Percentiles rank a stretch among this genome's conserved stretches.
phyloP scores from a whole-genome alignment of 2,888 invertebrate genomes.

The Andrena minutula region DNA sequence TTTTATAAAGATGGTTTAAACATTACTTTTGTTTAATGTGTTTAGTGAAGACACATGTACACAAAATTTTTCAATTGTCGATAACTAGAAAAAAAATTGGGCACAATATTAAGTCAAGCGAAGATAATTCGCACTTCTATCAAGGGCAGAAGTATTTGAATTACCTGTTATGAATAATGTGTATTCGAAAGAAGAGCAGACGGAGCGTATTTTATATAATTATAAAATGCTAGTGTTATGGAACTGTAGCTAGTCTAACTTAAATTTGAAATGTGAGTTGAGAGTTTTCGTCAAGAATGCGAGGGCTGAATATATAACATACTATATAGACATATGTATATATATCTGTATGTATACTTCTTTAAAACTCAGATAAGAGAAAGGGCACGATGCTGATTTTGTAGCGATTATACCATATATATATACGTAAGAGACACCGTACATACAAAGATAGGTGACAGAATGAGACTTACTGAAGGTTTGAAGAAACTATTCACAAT shows the following conservation, averaged over 20 bases:
- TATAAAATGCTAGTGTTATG: constrained; percentile 54
- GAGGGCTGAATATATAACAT: constrained; percentile 51
- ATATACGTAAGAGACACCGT: constrained; percentile 61
- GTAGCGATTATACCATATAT: constrained; percentile 60
- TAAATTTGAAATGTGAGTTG: constrained; percentile 63
- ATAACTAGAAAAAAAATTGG: constrained; percentile 54
- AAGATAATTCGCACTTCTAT: constrained; percentile 61
- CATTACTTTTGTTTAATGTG: constrained; percentile 29
- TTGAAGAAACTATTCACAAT: constrained; percentile 81
- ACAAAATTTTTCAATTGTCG: constrained; percentile 33
- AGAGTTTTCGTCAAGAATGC: constrained; percentile 58
- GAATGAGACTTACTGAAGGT: constrained; percentile 77
- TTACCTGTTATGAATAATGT: constrained; percentile 50
- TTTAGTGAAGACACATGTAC: constrained; percentile 35
- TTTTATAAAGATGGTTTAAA: constrained; percentile 28
- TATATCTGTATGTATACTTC: constrained; percentile 38
- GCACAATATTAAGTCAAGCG: constrained; percentile 45
- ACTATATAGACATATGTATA: constrained; percentile 41
- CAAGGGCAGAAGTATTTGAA: constrained; percentile 44
- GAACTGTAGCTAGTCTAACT: constrained; percentile 49
- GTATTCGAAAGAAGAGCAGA: constrained; percentile 52
- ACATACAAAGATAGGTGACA: constrained; percentile 67
- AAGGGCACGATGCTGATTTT: constrained; percentile 61
- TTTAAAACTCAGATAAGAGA: constrained; percentile 58
- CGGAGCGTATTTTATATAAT: constrained; percentile 37